Evolutionary conservation across 2,888 invertebrate species (phyloP).

Genomic region (Limnephilus lunatus): DNA sequence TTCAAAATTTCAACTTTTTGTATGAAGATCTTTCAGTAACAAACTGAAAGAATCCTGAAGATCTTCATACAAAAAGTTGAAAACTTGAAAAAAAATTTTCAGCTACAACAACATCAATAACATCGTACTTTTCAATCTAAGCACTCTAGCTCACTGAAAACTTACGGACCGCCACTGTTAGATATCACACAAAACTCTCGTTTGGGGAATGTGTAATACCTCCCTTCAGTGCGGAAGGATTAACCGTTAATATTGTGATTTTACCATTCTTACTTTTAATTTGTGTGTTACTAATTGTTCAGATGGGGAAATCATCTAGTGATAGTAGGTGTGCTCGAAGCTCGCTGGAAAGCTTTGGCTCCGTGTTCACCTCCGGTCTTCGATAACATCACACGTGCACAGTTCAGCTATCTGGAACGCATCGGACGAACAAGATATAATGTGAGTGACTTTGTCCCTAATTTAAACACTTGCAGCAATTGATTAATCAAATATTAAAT

Average conservation of each 20-base stretch:
- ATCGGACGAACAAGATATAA: conserved; percentile 83
- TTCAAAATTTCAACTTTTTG: too few species aligned
- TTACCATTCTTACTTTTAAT: neutral
- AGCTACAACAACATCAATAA: too few species aligned
- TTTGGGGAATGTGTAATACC: too few species aligned
- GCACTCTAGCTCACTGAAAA: too few species aligned
- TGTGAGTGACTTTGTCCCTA: conserved; percentile 45
- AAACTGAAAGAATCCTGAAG: too few species aligned
- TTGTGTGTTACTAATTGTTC: neutral
- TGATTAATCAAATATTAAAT: neutral
- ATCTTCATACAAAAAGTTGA: too few species aligned
- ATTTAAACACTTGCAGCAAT: conserved; percentile 7
- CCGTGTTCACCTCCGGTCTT: conserved; percentile 74
- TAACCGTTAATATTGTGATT: neutral
- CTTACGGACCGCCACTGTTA: too few species aligned
- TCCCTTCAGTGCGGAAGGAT: neutral
- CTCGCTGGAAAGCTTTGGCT: conserved; percentile 78
- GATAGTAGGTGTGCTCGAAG: conserved; percentile 82
- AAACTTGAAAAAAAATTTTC: too few species aligned
- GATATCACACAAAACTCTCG: too few species aligned
- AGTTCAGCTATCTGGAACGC: conserved; percentile 85
- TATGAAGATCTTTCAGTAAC: too few species aligned
- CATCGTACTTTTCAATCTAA: too few species aligned
- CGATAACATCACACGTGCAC: conserved; percentile 75
- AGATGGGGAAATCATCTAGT: conserved; percentile 82